A percentile compares a stretch with the other conserved stretches of the same genome.
These are phyloP conservation scores for Tolypeutes matacus DNA, from an alignment of 2,797 vertebrate species.

Conservation along the genomic window DNA sequence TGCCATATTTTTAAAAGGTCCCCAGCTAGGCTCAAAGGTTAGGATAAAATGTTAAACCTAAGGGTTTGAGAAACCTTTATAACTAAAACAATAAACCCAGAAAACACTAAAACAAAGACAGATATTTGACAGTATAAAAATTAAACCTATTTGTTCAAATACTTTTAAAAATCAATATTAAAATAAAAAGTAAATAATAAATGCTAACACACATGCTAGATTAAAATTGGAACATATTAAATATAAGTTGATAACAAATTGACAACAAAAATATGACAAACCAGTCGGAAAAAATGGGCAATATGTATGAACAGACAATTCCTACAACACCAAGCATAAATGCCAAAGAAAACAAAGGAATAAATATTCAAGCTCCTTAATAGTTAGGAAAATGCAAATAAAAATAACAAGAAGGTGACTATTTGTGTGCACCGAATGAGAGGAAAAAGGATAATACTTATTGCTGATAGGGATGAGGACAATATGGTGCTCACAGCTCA, in stretches of 20 bases:
- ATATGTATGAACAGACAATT: not conserved
- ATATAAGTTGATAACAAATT: not conserved
- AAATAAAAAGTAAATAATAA: not conserved
- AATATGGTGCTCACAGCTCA: not conserved
- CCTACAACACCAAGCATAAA: not conserved
- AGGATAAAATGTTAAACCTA: not conserved
- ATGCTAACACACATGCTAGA: not conserved
- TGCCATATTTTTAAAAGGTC: not conserved
- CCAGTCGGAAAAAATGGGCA: not conserved
- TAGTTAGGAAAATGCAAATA: not conserved
- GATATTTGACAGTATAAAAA: not conserved
- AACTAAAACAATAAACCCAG: constrained; percentile 54
- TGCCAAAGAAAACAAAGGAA: not conserved
- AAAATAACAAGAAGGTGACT: not conserved
- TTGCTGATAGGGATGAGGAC: not conserved
- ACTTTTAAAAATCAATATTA: not conserved
- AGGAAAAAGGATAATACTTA: not conserved
- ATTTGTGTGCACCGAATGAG: not conserved
- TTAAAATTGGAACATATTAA: not conserved
- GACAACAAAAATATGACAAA: not conserved
- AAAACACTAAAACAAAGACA: constrained; percentile 1
- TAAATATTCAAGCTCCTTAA: not conserved
- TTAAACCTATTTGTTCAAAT: not conserved
- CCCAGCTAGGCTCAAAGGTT: not conserved
- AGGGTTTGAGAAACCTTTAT: not conserved